These are phyloP conservation scores for Cephalopholis sonnerati DNA, from an alignment of 2,113 vertebrate species.

Conservation along the genomic window DNA sequence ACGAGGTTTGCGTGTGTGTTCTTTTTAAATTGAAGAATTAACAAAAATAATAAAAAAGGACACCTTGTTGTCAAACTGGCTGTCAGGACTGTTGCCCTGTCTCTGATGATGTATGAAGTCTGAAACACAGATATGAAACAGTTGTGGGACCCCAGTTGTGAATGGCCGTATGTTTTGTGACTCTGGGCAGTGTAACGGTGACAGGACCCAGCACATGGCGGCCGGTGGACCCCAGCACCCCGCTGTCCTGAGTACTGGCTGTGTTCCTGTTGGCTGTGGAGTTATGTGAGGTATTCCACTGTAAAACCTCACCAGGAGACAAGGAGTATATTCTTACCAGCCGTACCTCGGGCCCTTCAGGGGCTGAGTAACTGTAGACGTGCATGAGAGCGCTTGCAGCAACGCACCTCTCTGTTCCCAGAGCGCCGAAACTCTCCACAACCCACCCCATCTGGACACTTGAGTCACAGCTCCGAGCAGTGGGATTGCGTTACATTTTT, in stretches of 20 bases:
- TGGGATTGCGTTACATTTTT: conserved; percentile 26
- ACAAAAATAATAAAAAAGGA: not conserved
- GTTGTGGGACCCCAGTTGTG: conserved; percentile 47
- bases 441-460: conserved; percentile 50
- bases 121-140: conserved; percentile 37
- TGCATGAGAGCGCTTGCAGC: conserved; percentile 37
- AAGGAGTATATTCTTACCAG: conserved; percentile 58
- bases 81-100: not conserved
- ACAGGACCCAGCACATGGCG: conserved; percentile 57
- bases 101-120: conserved; percentile 26
- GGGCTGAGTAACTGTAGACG: conserved; percentile 44
- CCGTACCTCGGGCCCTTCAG: conserved; percentile 29
- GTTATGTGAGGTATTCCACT: conserved; percentile 70
- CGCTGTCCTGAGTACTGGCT: conserved; percentile 15
- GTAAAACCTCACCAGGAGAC: conserved; percentile 63
- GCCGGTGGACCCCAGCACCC: conserved; percentile 32
- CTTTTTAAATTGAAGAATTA: not conserved
- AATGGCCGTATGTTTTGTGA: conserved; percentile 25
- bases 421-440: conserved; percentile 36
- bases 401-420: conserved; percentile 27
- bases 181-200: conserved; percentile 46
- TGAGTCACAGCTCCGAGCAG: conserved; percentile 10
- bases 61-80: not conserved
- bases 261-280: conserved; percentile 51
- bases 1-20: too few relatives aligned